phyloP scores from a whole-genome alignment of 2,797 vertebrate genomes.

The Capromys pilorides region DNA sequence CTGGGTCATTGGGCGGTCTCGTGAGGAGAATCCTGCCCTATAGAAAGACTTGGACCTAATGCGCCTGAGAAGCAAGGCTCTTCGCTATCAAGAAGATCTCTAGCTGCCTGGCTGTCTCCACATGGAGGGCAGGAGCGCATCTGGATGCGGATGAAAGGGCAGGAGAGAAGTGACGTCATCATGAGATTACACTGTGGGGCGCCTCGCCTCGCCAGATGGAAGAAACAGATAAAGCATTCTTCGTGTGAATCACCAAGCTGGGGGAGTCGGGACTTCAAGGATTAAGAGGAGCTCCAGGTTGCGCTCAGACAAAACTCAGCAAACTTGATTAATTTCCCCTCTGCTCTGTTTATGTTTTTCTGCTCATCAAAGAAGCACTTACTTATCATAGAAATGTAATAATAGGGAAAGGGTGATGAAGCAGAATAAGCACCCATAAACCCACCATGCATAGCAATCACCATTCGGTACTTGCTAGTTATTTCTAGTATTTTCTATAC shows the following conservation, averaged over 20 bases:
- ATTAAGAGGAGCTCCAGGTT: constrained; percentile 18
- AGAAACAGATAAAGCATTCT: constrained; percentile 38
- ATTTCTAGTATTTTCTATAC: constrained; percentile 10
- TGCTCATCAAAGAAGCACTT: constrained; percentile 37
- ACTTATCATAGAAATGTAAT: constrained; percentile 33
- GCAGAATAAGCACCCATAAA: not conserved
- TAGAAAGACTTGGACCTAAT: constrained; percentile 55
- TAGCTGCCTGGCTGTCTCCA: constrained; percentile 40
- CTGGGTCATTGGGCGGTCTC: constrained; percentile 7
- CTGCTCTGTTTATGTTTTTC: constrained; percentile 18
- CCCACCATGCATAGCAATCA: not conserved
- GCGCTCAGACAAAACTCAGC: constrained; percentile 4
- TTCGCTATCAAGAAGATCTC: constrained; percentile 60
- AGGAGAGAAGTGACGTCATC: constrained; percentile 58
- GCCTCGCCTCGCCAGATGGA: constrained; percentile 56
- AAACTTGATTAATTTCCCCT: constrained; percentile 14
- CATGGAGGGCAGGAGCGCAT: constrained; percentile 60
- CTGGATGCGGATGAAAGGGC: constrained; percentile 66
- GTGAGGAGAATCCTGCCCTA: constrained; percentile 10
- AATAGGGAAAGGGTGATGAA: not conserved
- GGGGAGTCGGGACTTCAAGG: constrained; percentile 44
- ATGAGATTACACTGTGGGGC: constrained; percentile 35
- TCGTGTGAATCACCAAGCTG: constrained; percentile 17
- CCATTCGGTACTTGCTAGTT: not conserved
- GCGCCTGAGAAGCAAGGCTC: constrained; percentile 34